Evolutionary conservation across 1,140 invertebrate genomes (phyloP), one percentile per base, ranked within the genome.

Genomic region (Cherax quadricarinatus): DNA sequence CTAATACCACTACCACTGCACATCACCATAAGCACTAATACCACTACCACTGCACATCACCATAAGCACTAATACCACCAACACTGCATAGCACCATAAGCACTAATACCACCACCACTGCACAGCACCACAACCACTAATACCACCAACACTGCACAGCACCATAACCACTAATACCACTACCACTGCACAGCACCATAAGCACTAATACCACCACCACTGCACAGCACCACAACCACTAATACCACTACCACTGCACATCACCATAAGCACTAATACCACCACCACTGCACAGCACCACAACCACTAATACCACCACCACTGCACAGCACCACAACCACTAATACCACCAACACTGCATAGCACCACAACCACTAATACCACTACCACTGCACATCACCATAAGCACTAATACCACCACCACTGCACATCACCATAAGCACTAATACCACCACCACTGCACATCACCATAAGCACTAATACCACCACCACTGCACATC

Each of bases 251-350:
- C 30, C 30, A 41, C 30, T 41, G 30, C 30, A 41, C 30, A 41
- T 0, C 30, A 41, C 2, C 30, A 41, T n/a, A n/a, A n/a, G n/a
- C n/a, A n/a, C n/a, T n/a, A n/a, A n/a, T n/a, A n/a, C n/a, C n/a
- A n/a, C n/a, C n/a, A n/a, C 51, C n/a, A 70, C 24, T 48, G 62
- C 66, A 49, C 66, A 73, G 48, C 82, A 41, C 82, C 30, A 2
- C 30, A 41, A 41, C 30, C 30, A 41, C 30, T 41, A 41, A 41
- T 41, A 41, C 30, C 30, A 89, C 41, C 80, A 21, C 57, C 30
- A 30, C 88, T 41, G 78, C 73, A 80, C n/a, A n/a, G 73, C 41
- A 30, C 53, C 86, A 88, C 75, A 88, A 49, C 4, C 51, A 85
- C 57, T 9, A 30, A 70, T 66, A 48, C 66, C 81, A 53, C 66